phyloP scores from a whole-genome alignment of 2,113 vertebrate genomes.

The Hucho hucho region DNA sequence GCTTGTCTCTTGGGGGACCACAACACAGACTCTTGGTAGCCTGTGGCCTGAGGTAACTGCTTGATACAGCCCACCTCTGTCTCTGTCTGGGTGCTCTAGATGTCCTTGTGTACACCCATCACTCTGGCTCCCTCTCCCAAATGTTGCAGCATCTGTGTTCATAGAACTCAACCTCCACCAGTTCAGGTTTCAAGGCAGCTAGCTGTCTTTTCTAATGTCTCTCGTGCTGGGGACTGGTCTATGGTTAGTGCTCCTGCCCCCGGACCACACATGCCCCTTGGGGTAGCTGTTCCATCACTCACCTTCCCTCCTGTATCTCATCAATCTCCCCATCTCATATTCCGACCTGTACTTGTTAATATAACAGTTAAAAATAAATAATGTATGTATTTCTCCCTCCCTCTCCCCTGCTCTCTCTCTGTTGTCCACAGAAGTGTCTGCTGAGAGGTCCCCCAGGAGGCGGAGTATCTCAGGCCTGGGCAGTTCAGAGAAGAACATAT shows the following conservation, averaged over 20 bases:
- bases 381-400: not conserved
- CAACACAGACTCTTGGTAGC: no score
- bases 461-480: constrained; percentile 93
- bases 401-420: not conserved
- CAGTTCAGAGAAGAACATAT: constrained; percentile 84
- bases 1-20: no score
- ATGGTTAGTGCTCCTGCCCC: no score
- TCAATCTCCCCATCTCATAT: not conserved
- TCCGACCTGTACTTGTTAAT: not conserved
- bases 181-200: no score
- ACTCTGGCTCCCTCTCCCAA: not conserved
- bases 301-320: not conserved
- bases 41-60: not conserved
- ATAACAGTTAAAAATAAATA: not conserved
- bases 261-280: no score
- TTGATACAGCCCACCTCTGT: not conserved
- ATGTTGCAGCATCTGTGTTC: constrained; percentile 3
- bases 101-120: not conserved
- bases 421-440: constrained; percentile 79
- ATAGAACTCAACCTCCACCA: not conserved
- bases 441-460: constrained; percentile 90
- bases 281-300: not conserved
- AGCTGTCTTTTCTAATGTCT: not conserved
- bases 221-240: no score
- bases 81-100: not conserved